Conservation (phyloP, 2,113 vertebrate species). For the Prolemur simus region DNA sequence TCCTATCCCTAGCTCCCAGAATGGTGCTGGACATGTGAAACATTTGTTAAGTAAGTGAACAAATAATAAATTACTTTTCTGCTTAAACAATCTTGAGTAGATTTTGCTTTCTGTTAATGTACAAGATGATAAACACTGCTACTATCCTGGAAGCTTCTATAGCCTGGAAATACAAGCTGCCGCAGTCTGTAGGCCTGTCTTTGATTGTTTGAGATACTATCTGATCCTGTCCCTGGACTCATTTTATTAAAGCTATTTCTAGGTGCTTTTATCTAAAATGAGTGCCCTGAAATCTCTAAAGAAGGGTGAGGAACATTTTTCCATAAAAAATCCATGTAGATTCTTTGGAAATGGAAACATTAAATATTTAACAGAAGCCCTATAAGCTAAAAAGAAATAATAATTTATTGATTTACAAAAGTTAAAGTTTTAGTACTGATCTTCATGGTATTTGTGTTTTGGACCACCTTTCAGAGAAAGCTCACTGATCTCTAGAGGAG, state of each 20-base stretch:
- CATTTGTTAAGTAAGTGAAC: constrained; percentile 2
- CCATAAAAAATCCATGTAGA: background rate
- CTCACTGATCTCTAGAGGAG: background rate
- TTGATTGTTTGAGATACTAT: background rate
- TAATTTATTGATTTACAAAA: background rate
- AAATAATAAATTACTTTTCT: background rate
- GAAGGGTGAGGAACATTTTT: background rate
- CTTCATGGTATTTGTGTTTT: background rate
- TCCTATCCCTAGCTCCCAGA: background rate
- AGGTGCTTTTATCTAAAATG: background rate
- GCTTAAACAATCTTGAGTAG: background rate
- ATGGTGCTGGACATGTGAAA: background rate
- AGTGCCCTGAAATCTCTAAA: background rate
- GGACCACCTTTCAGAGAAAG: background rate
- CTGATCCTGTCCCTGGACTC: background rate
- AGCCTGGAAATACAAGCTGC: background rate
- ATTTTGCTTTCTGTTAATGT: background rate
- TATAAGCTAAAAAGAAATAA: background rate
- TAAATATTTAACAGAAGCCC: background rate
- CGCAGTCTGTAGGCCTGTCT: background rate
- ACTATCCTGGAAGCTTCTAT: background rate
- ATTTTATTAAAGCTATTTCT: background rate
- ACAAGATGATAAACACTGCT: too few relatives aligned
- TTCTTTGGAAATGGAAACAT: background rate
- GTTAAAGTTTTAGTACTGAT: background rate